Evolutionary conservation across 2,888 invertebrate genomes (phyloP), one percentile per base, ranked within the genome.

Genomic region (Drosophila neotestacea): DNA sequence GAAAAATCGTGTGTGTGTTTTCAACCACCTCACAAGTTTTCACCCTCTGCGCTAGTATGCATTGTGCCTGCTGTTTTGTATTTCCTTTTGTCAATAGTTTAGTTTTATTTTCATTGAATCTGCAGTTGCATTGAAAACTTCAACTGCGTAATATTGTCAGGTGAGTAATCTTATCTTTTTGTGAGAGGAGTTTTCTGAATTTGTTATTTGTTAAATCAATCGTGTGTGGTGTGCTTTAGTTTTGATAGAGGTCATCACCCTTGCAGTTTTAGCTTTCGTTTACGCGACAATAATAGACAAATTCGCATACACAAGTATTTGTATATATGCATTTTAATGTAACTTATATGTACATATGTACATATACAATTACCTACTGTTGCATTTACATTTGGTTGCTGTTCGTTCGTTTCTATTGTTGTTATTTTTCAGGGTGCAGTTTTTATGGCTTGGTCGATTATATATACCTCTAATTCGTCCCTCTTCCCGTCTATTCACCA

Each of bases 11-110:
- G 46, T 58, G 50, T 55, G 42, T 47, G 27, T 60, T 68, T 80
- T 80, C 89, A 79, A 83, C 80, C 85, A 71, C 76, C 73, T 64
- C 62, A 59, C 38, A 39, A 36, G 48, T 58, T 61, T 61, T 78
- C 81, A 79, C 79, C 82, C 85, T 74, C 73, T 48, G 27, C n/a
- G 22, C 30, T 34, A 44, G 16, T 44, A 16, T 68, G 59, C 16
- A 50, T 65, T 79, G 58, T 36, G 58, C 65, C 54, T 61, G 68
- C 65, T 73, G 79, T 72, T 73, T 81, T 75, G 69, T 39, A 61
- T 72, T 71, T 58, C 38, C n/a, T 47, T 13, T 28, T 47, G 56
- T 55, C 28, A 22, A 55, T 61, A 62, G 60, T 44, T 76, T 64
- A 79, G 77, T 79, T 73, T 47, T 65, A 65, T 34, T 71, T 74